Conservation (phyloP, 1,140 invertebrate species). For the Cydia fagiglandana region DNA sequence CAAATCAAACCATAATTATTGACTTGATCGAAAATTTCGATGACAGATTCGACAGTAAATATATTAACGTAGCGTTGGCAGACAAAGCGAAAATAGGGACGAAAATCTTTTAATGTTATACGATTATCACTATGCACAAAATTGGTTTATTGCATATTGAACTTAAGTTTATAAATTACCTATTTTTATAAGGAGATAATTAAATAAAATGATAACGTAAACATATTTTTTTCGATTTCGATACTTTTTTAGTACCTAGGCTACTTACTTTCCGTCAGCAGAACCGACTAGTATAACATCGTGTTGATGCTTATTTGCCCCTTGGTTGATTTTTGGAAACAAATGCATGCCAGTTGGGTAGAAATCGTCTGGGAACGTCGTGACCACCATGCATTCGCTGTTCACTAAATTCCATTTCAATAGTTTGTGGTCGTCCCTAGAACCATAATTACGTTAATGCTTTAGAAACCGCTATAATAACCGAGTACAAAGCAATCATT, state of each 20-base stretch:
- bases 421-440: slow-evolving; percentile 94
- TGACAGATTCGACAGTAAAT: no score
- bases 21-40: background rate
- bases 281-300: slow-evolving; percentile 93
- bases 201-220: no score
- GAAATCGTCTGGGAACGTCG: slow-evolving; percentile 89
- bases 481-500: background rate
- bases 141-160: no score
- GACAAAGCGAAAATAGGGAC: no score
- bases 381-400: slow-evolving; percentile 87
- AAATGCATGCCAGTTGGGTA: slow-evolving; percentile 95
- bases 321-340: slow-evolving; percentile 80
- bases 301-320: slow-evolving; percentile 83
- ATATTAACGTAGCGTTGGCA: no score
- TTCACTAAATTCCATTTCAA: slow-evolving; percentile 92
- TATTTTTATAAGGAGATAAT: no score
- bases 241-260: background rate
- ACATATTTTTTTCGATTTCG: no score
- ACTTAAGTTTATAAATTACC: no score
- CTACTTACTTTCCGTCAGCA: slow-evolving; percentile 88
- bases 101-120: no score
- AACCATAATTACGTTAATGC: slow-evolving; percentile 7
- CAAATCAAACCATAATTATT: background rate
- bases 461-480: background rate
- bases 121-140: no score